A percentile compares a stretch with the other conserved stretches of the same genome.
These are phyloP conservation scores for Glaucidium brasilianum DNA, from an alignment of 2,113 vertebrate genomes.

Conservation along the genomic window DNA sequence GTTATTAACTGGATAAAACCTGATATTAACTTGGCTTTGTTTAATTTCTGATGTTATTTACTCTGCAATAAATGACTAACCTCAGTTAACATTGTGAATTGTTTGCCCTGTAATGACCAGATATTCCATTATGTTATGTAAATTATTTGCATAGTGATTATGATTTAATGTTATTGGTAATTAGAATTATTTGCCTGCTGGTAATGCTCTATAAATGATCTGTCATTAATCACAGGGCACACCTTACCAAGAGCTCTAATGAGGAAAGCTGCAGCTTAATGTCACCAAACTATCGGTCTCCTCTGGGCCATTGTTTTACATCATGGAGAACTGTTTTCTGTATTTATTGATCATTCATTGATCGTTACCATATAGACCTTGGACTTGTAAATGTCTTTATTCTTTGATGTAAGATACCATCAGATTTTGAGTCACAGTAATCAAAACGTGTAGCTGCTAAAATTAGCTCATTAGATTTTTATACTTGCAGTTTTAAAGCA, in stretches of 20 bases:
- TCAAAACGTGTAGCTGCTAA: neutral
- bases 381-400: neutral
- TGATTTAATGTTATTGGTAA: slow-evolving; percentile 55
- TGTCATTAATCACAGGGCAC: slow-evolving; percentile 57
- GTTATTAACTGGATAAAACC: slow-evolving; percentile 54
- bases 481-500: neutral
- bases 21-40: slow-evolving; percentile 61
- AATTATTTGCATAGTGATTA: slow-evolving; percentile 72
- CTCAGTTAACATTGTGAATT: slow-evolving; percentile 64
- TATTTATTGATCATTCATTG: slow-evolving; percentile 4
- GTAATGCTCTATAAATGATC: slow-evolving; percentile 25
- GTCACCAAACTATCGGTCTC: neutral
- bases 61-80: slow-evolving; percentile 55
- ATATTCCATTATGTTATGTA: slow-evolving; percentile 66
- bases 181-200: slow-evolving; percentile 68
- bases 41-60: slow-evolving; percentile 70
- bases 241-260: slow-evolving; percentile 31
- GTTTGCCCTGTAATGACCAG: slow-evolving; percentile 65
- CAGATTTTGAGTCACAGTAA: neutral
- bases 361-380: neutral
- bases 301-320: neutral
- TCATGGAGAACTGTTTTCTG: neutral
- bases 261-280: neutral
- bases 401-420: neutral
- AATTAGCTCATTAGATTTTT: neutral